phyloP scores from a whole-genome alignment of 2,113 vertebrate genomes.

The Chitala chitala region DNA sequence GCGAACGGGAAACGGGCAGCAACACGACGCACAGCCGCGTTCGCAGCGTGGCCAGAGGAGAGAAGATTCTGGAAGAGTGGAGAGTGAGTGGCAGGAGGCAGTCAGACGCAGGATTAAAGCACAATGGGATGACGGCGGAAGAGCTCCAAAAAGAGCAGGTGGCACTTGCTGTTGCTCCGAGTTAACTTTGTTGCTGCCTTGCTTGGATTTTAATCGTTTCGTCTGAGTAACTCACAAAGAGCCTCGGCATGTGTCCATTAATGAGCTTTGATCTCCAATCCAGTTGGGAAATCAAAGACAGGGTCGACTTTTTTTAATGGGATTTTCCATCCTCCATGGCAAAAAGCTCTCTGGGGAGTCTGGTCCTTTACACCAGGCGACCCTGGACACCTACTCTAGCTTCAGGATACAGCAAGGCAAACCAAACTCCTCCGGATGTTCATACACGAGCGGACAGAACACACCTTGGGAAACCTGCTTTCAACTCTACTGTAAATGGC shows the following conservation, averaged over 20 bases:
- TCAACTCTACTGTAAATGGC: too few species aligned
- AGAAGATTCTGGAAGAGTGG: too few species aligned
- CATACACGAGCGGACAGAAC: too few species aligned
- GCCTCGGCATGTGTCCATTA: not conserved
- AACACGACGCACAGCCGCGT: too few species aligned
- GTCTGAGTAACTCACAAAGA: not conserved
- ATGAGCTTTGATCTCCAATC: conserved; percentile 2
- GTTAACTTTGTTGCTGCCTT: not conserved
- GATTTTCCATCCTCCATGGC: not conserved
- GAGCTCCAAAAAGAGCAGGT: not conserved
- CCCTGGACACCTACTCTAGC: too few species aligned
- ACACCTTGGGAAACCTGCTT: too few species aligned
- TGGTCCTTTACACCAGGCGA: too few species aligned
- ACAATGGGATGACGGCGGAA: not conserved
- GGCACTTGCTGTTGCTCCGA: not conserved
- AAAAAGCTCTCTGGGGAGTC: not conserved
- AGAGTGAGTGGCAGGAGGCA: too few species aligned
- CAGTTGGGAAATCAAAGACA: not conserved
- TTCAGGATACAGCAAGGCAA: too few species aligned
- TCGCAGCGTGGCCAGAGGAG: too few species aligned
- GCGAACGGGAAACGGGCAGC: too few species aligned
- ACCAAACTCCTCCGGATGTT: too few species aligned
- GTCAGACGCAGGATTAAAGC: not conserved
- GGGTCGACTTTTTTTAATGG: conserved; percentile 2
- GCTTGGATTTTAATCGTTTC: not conserved